phyloP scores from a whole-genome alignment of 2,888 invertebrate species.

The Ethmia dodecea region DNA sequence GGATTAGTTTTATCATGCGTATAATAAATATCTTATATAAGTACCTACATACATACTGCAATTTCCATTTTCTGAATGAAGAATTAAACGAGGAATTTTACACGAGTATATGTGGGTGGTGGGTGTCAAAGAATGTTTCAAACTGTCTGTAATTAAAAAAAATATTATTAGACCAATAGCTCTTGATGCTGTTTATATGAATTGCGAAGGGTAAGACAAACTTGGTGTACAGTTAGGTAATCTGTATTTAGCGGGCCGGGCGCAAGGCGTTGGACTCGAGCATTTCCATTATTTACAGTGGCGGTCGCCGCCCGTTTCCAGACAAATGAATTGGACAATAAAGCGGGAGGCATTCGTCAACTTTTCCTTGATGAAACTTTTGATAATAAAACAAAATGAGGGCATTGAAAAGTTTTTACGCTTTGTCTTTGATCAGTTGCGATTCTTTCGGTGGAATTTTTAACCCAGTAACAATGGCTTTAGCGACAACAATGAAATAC shows the following conservation, averaged over 20 bases:
- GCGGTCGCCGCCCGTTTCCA: slow-evolving; percentile 44
- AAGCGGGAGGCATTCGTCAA: slow-evolving; percentile 53
- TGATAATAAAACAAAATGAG: slow-evolving; percentile 50
- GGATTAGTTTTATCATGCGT: too few species aligned
- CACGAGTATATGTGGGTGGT: too few species aligned
- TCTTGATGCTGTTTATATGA: slow-evolving; percentile 39
- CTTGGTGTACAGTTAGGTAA: slow-evolving; percentile 51
- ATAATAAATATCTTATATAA: too few species aligned
- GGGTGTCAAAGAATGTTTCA: too few species aligned
- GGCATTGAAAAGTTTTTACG: slow-evolving; percentile 40
- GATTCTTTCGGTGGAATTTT: slow-evolving; percentile 31
- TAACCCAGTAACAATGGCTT: slow-evolving; percentile 17
- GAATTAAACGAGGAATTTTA: too few species aligned
- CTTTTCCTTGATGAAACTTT: slow-evolving; percentile 55
- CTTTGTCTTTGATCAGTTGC: slow-evolving; percentile 54
- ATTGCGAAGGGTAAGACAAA: slow-evolving; percentile 50
- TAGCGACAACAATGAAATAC: slow-evolving; percentile 4
- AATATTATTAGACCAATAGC: too few species aligned
- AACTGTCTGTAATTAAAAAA: too few species aligned
- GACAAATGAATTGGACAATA: slow-evolving; percentile 62
- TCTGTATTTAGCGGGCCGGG: slow-evolving; percentile 30
- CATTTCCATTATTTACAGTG: slow-evolving; percentile 52
- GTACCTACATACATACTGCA: too few species aligned
- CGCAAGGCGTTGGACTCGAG: slow-evolving; percentile 36
- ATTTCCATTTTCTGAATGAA: too few species aligned